Evolutionary conservation across 1,140 invertebrate genomes (phyloP), one percentile per base, ranked within the genome.

Genomic region (Orchestia grillus): DNA sequence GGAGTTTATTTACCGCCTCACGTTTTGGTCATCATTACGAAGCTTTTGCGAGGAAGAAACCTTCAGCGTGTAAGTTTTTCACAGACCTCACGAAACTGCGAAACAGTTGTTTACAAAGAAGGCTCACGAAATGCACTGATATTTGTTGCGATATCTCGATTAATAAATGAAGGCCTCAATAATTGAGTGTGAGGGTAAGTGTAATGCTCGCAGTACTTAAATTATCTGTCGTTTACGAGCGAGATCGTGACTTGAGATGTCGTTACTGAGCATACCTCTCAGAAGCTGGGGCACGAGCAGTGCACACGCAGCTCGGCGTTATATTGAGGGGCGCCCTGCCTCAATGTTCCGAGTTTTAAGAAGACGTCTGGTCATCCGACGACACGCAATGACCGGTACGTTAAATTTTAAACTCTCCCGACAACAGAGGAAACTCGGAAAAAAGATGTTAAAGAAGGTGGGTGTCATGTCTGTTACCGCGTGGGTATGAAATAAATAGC

Each of bases 251-350:
- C 92, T 42, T n/a, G 3, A 94, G 41, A 45, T 94, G 92, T 44
- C 43, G 92, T 94, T 94, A 94, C 44, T 45, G 44, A 44, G 92
- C 92, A 94, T 94, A 8, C 11, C 92, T 94, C 44, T 94, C 92
- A 94, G 92, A 40, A 19, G 40, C 44, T 40, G 41, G 44, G 44
- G 44, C 92, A 47, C 44, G 92, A 94, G 44, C 43, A 47, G 8
- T 28, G 0, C 8, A 94, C 92, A 42, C 43, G n/a, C 88, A 53
- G 6, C 47, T 19, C 47, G 47, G n/a, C n/a, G n/a, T 19, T 53
- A 19, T 53, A 53, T 19, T 53, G 6, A n/a, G n/a, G n/a, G n/a
- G n/a, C n/a, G 6, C 47, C 19, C 87, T 87, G 8, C 36, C 36
- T 36, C 40, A 15, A 8, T 15, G 87, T n/a, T 87, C 11, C 87